These are phyloP conservation scores for Vulpes vulpes DNA, from an alignment of 2,113 vertebrate genomes.

Conservation along the genomic window DNA sequence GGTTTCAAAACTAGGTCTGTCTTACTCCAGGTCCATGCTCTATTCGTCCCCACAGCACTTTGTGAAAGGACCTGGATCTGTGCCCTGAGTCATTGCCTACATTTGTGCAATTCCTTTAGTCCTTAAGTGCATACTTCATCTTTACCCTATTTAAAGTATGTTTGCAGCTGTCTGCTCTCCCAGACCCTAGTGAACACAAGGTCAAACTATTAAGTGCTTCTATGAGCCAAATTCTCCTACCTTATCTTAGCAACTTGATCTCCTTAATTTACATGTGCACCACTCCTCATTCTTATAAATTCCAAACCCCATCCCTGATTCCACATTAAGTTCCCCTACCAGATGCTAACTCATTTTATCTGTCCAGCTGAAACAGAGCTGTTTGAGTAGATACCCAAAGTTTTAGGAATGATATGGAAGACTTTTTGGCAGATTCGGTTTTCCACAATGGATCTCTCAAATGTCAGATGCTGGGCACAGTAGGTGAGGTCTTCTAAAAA, in stretches of 20 bases:
- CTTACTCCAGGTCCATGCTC: neutral
- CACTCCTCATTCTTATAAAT: neutral
- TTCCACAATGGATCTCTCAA: neutral
- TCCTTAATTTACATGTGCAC: neutral
- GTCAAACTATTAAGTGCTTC: neutral
- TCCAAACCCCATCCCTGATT: neutral
- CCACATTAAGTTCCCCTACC: neutral
- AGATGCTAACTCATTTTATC: neutral
- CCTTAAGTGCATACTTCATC: neutral
- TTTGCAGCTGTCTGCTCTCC: neutral
- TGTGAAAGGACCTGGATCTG: slow-evolving; percentile 10
- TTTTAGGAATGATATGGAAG: neutral
- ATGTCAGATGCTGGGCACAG: neutral
- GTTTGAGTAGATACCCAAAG: neutral
- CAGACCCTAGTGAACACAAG: neutral
- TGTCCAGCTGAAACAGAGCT: neutral
- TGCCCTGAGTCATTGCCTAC: neutral
- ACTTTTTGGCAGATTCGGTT: neutral
- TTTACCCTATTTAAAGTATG: neutral
- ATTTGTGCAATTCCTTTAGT: neutral
- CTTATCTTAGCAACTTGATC: neutral
- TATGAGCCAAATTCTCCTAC: neutral
- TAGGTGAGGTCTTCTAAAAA: neutral
- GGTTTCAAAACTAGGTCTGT: neutral
- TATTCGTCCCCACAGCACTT: neutral